Conservation (phyloP, 2,888 invertebrate species). For the Rhogogaster chlorosoma region DNA sequence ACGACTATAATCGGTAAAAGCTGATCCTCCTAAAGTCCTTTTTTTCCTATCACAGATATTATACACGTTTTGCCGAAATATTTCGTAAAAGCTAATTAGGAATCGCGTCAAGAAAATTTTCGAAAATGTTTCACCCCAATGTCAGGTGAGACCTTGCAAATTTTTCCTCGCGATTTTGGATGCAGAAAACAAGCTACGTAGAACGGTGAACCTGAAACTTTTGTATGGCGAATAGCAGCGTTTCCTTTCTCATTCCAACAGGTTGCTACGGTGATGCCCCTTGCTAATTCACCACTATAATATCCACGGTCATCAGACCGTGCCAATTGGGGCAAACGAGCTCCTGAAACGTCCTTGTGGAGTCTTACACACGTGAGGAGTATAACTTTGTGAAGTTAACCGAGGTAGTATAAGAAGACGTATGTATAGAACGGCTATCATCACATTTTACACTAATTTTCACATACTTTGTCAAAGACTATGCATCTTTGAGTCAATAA, state of each 20-base stretch:
- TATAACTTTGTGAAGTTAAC: not conserved
- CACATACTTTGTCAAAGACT: not conserved
- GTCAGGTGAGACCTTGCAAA: not conserved
- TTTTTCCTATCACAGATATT: not conserved
- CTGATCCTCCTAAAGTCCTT: not conserved
- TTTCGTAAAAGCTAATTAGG: not conserved
- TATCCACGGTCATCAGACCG: constrained; percentile 20
- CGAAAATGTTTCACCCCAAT: not conserved
- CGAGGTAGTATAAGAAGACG: not conserved
- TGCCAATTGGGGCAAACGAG: constrained; percentile 42
- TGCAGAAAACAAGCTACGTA: not conserved
- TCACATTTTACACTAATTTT: not conserved
- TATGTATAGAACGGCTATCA: not conserved
- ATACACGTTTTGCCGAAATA: not conserved
- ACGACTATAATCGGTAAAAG: not conserved
- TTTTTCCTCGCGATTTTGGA: not conserved
- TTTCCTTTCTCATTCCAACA: constrained; percentile 32
- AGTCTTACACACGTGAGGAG: not conserved
- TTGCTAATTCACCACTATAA: constrained; percentile 18
- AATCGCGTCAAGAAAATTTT: not conserved
- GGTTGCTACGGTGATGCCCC: not conserved
- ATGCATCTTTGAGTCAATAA: not conserved
- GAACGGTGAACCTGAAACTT: not conserved
- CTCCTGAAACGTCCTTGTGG: constrained; percentile 26
- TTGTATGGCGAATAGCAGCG: not conserved